phyloP scores from a whole-genome alignment of 2,888 invertebrate species.

The Phyto melanocephala region DNA sequence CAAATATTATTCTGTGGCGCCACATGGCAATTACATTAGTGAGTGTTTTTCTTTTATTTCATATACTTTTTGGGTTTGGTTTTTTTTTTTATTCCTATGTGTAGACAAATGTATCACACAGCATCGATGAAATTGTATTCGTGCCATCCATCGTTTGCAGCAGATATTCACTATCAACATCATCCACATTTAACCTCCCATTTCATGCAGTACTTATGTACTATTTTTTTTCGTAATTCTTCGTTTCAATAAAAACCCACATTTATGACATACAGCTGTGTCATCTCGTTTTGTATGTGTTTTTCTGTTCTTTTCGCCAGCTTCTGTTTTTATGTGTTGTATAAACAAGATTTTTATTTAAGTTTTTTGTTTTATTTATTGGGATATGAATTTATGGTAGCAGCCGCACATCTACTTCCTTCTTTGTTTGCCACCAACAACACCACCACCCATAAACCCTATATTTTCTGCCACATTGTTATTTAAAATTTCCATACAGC shows the following conservation, averaged over 20 bases:
- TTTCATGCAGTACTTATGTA: slow-evolving; percentile 3
- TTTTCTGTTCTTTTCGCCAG: slow-evolving; percentile 9
- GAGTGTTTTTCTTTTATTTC: slow-evolving; percentile 2
- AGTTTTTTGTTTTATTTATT: slow-evolving; percentile 30
- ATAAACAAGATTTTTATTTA: slow-evolving; percentile 58
- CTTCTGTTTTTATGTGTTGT: slow-evolving; percentile 58
- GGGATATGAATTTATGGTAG: slow-evolving; percentile 27
- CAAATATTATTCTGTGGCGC: slow-evolving; percentile 66
- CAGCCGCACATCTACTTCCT: slow-evolving; percentile 37
- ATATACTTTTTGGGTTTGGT: neutral
- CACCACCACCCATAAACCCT: slow-evolving; percentile 10
- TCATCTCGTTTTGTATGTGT: slow-evolving; percentile 56
- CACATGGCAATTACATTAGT: slow-evolving; percentile 71
- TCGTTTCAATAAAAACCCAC: slow-evolving; percentile 44
- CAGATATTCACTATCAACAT: neutral
- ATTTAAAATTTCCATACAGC: slow-evolving; percentile 38
- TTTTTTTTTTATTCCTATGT: slow-evolving; percentile 20
- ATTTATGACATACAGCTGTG: slow-evolving; percentile 65
- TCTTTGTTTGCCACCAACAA: slow-evolving; percentile 11
- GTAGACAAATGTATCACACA: slow-evolving; percentile 43
- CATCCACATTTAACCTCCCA: slow-evolving; percentile 55
- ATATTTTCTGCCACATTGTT: slow-evolving; percentile 22
- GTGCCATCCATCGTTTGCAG: neutral
- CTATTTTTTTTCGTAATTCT: slow-evolving; percentile 6
- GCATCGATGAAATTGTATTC: slow-evolving; percentile 39